phyloP scores from a whole-genome alignment of 23 tunicate species.

The Trididemnum nubilum region DNA sequence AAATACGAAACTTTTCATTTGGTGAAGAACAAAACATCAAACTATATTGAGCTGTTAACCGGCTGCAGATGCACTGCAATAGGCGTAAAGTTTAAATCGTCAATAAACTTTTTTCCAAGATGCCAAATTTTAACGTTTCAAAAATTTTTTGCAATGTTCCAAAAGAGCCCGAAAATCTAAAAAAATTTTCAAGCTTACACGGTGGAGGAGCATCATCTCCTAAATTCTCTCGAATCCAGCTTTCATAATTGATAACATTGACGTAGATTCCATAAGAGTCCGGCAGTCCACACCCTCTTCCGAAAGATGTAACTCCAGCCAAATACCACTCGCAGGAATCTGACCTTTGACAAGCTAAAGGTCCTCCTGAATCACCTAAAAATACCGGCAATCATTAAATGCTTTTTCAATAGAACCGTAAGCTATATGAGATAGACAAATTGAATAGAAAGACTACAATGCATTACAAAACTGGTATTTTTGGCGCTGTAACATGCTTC shows the following conservation, averaged over 20 bases:
- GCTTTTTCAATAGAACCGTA: background rate
- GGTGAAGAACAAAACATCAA: no score
- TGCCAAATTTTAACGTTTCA: no score
- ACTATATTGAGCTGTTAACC: no score
- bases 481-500: no score
- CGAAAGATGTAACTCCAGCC: conserved; percentile 49
- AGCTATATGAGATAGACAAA: no score
- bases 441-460: no score
- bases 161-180: no score
- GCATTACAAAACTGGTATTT: no score
- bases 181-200: background rate
- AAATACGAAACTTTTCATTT: no score
- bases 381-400: background rate
- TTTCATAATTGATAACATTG: conserved; percentile 19
- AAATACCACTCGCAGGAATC: conserved; percentile 48
- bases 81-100: no score
- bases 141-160: background rate
- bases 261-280: conserved; percentile 44
- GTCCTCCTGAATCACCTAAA: conserved; percentile 53
- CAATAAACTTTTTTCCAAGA: no score
- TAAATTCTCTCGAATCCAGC: conserved; percentile 29
- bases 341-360: conserved; percentile 34
- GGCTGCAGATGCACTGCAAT: no score
- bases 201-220: conserved; percentile 24
- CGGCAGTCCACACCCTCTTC: conserved; percentile 31